phyloP scores from a whole-genome alignment of 1,140 invertebrate species.

The Harlomillsia oculata region DNA sequence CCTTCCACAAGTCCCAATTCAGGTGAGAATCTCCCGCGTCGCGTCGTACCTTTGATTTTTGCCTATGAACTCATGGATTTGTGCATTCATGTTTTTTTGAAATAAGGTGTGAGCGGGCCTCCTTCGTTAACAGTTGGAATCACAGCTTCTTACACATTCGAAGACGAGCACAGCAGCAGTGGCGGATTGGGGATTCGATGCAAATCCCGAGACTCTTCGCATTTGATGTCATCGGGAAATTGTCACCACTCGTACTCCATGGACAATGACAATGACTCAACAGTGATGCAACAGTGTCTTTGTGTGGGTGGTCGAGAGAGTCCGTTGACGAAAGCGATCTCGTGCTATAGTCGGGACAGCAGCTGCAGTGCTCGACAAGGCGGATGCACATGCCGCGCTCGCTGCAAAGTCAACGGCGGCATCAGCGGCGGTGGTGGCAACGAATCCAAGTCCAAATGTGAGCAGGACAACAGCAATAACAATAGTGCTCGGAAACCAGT shows the following conservation, averaged over 20 bases:
- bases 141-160: slow-evolving; percentile 34
- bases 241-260: slow-evolving; percentile 7
- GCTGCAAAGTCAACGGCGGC: slow-evolving; percentile 14
- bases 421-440: too few relatives aligned
- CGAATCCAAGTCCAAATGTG: slow-evolving; percentile 26
- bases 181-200: too few relatives aligned
- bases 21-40: too few relatives aligned
- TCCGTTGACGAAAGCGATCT: slow-evolving; percentile 3
- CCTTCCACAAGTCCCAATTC: slow-evolving; percentile 22
- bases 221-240: not conserved
- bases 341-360: slow-evolving; percentile 2
- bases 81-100: not conserved
- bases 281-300: slow-evolving; percentile 15
- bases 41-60: too few relatives aligned
- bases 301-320: slow-evolving; percentile 7
- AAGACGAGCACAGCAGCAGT: too few relatives aligned
- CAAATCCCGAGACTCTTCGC: slow-evolving; percentile 10
- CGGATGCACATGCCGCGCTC: slow-evolving; percentile 15
- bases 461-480: slow-evolving; percentile 28
- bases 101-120: slow-evolving; percentile 25
- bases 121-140: slow-evolving; percentile 35
- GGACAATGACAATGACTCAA: not conserved
- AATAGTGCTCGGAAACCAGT: slow-evolving; percentile 52
- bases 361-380: not conserved
- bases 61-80: too few relatives aligned